Evolutionary conservation across 2,888 invertebrate genomes (phyloP).

Genomic region (Nomada fucata): DNA sequence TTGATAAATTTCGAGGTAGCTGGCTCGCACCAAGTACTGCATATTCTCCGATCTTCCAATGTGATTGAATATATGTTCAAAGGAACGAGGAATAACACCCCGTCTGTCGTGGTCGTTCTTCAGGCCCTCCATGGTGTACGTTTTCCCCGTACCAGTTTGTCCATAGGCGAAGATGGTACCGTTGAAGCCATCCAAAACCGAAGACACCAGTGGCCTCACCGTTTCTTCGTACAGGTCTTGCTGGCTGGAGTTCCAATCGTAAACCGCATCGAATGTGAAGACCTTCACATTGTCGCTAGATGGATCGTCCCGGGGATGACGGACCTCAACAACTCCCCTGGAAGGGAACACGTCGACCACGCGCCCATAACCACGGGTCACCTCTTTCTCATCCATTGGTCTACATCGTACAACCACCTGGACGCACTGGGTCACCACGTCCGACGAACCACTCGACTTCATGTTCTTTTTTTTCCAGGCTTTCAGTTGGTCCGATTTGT

Average conservation of each 20-base stretch:
- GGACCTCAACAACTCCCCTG: constrained; percentile 95
- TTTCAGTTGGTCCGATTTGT: constrained; percentile 72
- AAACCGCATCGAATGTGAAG: constrained; percentile 99
- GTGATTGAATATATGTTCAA: constrained; percentile 98
- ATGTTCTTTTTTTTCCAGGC: constrained; percentile 71
- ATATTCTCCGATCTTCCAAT: constrained; percentile 96
- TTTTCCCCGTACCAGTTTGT: constrained; percentile 98
- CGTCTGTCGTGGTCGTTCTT: constrained; percentile 88
- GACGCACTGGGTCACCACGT: constrained; percentile 88
- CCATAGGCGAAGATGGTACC: constrained; percentile 99
- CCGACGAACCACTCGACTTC: constrained; percentile 60
- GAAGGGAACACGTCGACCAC: constrained; percentile 94
- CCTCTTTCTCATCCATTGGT: constrained; percentile 96
- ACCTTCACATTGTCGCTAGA: constrained; percentile 92
- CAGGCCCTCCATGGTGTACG: constrained; percentile 91
- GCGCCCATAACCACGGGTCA: constrained; percentile 89
- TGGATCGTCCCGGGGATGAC: constrained; percentile 91
- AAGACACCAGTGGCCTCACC: constrained; percentile 96
- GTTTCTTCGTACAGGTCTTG: constrained; percentile 98
- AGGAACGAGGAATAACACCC: constrained; percentile 97
- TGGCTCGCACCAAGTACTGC: constrained; percentile 97
- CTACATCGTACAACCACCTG: constrained; percentile 99
- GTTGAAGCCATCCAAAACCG: constrained; percentile 98
- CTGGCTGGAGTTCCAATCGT: constrained; percentile 95
- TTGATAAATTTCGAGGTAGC: constrained; percentile 98